phyloP scores from a whole-genome alignment of 2,113 vertebrate genomes.

The Podilymbus podiceps region DNA sequence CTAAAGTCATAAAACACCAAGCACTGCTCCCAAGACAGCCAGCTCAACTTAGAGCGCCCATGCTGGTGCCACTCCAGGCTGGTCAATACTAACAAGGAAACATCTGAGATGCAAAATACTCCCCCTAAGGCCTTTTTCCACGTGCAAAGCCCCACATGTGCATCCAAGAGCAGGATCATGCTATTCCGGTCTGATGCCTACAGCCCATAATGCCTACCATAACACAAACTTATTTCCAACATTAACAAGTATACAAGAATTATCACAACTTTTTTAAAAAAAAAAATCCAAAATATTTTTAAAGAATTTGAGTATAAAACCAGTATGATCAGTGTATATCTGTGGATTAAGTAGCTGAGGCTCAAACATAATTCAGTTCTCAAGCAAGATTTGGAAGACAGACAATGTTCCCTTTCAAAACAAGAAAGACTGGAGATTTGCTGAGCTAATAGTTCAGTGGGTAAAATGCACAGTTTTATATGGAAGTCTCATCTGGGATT shows the following conservation, averaged over 20 bases:
- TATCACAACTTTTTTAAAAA: background rate
- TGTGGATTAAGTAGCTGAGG: background rate
- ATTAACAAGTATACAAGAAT: background rate
- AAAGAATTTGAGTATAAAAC: background rate
- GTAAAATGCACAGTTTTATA: background rate
- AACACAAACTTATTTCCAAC: background rate
- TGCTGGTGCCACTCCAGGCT: background rate
- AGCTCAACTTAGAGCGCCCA: background rate
- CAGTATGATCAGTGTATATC: background rate
- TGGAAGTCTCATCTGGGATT: background rate
- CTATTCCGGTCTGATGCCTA: background rate
- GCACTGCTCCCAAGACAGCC: background rate
- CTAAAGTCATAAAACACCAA: background rate
- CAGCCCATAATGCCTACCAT: background rate
- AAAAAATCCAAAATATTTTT: background rate
- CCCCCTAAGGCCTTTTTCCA: background rate
- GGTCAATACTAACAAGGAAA: background rate
- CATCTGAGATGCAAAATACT: background rate
- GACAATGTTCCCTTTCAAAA: background rate
- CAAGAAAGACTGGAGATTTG: background rate
- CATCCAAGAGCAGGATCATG: background rate
- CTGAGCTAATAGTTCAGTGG: background rate
- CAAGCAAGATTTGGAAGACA: background rate
- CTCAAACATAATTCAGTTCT: background rate
- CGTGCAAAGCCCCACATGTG: background rate